Conservation (phyloP, 2,888 invertebrate genomes). For the Thysanoteuthis rhombus region DNA sequence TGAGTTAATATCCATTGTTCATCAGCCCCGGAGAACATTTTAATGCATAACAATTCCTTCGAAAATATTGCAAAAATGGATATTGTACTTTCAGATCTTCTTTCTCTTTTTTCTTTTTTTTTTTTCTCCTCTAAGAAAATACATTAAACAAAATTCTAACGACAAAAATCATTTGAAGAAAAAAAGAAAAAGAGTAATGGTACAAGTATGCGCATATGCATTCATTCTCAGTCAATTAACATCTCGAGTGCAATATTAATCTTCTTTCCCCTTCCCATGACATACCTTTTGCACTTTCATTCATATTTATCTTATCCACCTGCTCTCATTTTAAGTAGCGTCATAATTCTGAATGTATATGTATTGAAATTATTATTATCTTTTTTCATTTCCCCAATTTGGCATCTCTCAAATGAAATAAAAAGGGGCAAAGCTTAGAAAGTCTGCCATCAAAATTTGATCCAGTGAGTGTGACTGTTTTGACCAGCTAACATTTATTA, state of each 20-base stretch:
- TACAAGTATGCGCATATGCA: too few relatives aligned
- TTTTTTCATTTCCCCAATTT: neutral
- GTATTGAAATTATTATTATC: neutral
- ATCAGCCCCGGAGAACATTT: neutral
- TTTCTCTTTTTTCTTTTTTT: too few relatives aligned
- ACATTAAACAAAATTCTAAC: too few relatives aligned
- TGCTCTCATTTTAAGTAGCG: neutral
- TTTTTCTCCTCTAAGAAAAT: too few relatives aligned
- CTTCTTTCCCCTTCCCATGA: neutral
- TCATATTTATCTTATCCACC: neutral
- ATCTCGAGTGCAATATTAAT: neutral
- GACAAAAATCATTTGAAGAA: too few relatives aligned
- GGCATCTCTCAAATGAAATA: neutral
- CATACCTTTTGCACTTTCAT: neutral
- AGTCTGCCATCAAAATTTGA: too few relatives aligned
- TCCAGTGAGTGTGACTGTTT: too few relatives aligned
- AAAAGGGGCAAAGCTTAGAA: too few relatives aligned
- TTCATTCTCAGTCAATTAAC: too few relatives aligned
- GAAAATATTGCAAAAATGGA: neutral
- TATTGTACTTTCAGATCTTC: neutral
- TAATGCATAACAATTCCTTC: neutral
- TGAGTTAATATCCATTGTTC: neutral
- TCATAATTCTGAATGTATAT: neutral
- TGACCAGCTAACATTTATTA: too few relatives aligned
- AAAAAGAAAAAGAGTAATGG: too few relatives aligned